phyloP scores from a whole-genome alignment of 2,888 invertebrate genomes.

The Drosophila barbarae region DNA sequence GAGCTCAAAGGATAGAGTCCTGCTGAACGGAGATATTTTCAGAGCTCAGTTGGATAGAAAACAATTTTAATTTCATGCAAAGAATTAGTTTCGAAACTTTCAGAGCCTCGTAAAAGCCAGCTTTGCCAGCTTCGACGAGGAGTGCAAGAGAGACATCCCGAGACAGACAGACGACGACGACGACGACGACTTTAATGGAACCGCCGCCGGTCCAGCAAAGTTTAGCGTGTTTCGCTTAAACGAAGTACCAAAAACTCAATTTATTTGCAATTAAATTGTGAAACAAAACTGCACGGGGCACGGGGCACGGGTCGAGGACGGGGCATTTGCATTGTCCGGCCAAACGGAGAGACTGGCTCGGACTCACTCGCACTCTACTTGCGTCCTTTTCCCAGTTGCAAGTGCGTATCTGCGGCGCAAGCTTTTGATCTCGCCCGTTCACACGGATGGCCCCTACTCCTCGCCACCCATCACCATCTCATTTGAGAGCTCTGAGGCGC shows the following conservation, averaged over 20 bases:
- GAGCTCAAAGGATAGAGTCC: background rate
- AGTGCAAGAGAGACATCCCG: conserved; percentile 30
- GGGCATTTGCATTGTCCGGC: conserved; percentile 40
- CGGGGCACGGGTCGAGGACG: conserved; percentile 25
- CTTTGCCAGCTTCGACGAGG: conserved; percentile 1
- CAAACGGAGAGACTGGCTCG: background rate
- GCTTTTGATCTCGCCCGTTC: conserved; percentile 63
- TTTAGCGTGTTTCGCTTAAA: conserved; percentile 75
- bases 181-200: conserved; percentile 59
- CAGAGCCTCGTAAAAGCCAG: conserved; percentile 23
- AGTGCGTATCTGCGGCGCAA: conserved; percentile 62
- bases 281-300: conserved; percentile 50
- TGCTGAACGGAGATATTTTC: background rate
- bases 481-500: conserved; percentile 62
- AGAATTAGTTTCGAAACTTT: conserved; percentile 63
- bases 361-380: conserved; percentile 12
- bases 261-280: conserved; percentile 79
- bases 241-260: conserved; percentile 79
- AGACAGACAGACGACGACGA: conserved; percentile 16
- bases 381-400: conserved; percentile 40
- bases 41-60: conserved; percentile 17
- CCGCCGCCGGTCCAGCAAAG: conserved; percentile 47
- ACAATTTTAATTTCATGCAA: conserved; percentile 29
- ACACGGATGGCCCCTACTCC: conserved; percentile 41
- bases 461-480: conserved; percentile 55